phyloP scores from a whole-genome alignment of 2,113 vertebrate species.

The Melospiza melodia region DNA sequence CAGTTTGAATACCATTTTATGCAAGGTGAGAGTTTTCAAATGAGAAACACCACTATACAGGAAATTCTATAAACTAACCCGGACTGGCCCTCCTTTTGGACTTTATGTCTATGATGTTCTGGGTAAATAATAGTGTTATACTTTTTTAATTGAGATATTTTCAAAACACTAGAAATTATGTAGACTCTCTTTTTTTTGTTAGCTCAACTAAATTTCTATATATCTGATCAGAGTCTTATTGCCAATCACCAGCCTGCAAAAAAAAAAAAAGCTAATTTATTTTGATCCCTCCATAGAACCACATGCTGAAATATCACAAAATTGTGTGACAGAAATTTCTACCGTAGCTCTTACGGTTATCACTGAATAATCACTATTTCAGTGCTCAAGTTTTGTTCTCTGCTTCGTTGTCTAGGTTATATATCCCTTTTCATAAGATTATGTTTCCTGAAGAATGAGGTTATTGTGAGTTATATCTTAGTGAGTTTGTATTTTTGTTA shows the following conservation, averaged over 20 bases:
- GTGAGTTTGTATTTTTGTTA: neutral
- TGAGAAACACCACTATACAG: neutral
- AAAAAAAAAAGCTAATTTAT: neutral
- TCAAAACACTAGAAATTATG: neutral
- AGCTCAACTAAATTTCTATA: neutral
- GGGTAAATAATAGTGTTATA: neutral
- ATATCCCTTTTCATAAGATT: neutral
- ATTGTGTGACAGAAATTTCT: neutral
- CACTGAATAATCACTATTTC: neutral
- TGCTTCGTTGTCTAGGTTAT: neutral
- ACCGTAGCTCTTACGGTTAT: neutral
- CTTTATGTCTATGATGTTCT: neutral
- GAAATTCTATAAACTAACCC: neutral
- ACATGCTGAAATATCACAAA: neutral
- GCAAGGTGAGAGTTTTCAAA: neutral
- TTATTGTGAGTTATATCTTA: neutral
- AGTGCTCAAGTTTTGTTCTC: neutral
- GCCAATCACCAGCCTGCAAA: neutral
- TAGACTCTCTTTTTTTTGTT: neutral
- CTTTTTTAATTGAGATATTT: neutral
- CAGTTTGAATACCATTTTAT: neutral
- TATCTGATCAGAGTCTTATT: neutral
- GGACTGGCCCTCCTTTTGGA: neutral
- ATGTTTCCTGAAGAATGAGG: neutral
- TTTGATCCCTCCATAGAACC: neutral